Evolutionary conservation across 1,140 invertebrate species (phyloP), one percentile per base, ranked within the genome.

Genomic region (Heliconius nattereri): DNA sequence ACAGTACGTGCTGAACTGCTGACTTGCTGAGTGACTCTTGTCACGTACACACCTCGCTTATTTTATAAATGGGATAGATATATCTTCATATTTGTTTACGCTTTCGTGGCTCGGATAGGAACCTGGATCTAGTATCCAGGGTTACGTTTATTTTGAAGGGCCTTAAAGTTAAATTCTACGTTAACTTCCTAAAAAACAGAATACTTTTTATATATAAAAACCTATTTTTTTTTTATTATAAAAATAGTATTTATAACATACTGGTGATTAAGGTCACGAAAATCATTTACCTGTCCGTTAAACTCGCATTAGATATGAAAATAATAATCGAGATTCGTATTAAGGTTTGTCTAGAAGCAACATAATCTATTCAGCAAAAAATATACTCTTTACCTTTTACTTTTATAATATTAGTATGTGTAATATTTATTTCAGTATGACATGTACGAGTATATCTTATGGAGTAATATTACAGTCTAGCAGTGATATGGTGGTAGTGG

Each of bases 221-320:
- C 32, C 40, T 45, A 45, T 13, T 45, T 66, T 35, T 45, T 66
- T 66, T 66, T 66, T 7, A 23, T 13, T 66, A 66, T 29, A 66
- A 29, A 66, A 66, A 13, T 66, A 66, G 2, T 13, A 13, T 66
- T 66, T 26, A 29, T 66, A 66, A 13, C 26, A 29, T 2, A 16
- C 60, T 26, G 26, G 54, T 80, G 80, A 84, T 84, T 84, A 78
- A 72, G 83, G 83, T 78, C 83, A 80, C 80, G 75, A 73, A 78
- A 78, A 78, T 82, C 81, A 79, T 80, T 84, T 84, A 78, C 57
- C 5, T 57, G 45, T 49, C 57, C 72, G 83, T 84, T 84, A 84
- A 79, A 84, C 75, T 79, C 80, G 45, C 82, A 84, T 84, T 84
- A 84, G 73, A 71, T 49, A n/a, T n/a, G 32, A 29, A 26, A 66